Percentiles rank a stretch among this genome's conserved stretches.
Evolutionary conservation across 2,888 invertebrate genomes (phyloP).

Genomic region (Andrena bucephala): DNA sequence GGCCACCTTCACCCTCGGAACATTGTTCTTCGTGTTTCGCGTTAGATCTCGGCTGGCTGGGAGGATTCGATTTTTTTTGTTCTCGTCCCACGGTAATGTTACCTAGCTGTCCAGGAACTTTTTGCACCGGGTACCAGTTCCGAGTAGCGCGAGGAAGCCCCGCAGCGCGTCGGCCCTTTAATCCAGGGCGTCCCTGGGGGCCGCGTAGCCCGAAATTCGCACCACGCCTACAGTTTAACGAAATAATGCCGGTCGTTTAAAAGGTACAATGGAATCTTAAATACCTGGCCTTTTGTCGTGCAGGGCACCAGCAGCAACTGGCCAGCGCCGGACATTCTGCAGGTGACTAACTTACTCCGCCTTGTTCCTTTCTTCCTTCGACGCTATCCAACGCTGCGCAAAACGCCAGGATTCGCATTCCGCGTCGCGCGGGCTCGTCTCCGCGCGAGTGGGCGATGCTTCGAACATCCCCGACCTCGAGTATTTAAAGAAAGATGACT

Average conservation of each 20-base stretch:
- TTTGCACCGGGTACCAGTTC: background rate
- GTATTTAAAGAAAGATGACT: background rate
- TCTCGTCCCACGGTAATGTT: background rate
- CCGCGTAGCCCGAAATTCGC: constrained; percentile 64
- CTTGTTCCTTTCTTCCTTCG: constrained; percentile 23
- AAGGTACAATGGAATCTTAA: constrained; percentile 75
- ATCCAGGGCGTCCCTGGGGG: constrained; percentile 45
- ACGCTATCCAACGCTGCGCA: constrained; percentile 9
- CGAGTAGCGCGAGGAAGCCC: constrained; percentile 9
- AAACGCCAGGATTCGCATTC: constrained; percentile 12
- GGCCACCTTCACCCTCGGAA: too few species aligned
- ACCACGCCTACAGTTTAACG: constrained; percentile 80
- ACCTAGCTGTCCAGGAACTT: background rate
- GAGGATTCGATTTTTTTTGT: background rate
- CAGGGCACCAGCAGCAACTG: constrained; percentile 45
- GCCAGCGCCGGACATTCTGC: constrained; percentile 29
- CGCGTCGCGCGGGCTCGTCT: background rate
- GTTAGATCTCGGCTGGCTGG: background rate
- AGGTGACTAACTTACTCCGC: constrained; percentile 60
- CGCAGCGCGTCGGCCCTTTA: constrained; percentile 19
- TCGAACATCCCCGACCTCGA: background rate
- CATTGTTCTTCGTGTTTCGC: background rate
- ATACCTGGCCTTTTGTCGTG: constrained; percentile 52
- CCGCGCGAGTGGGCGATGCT: too few species aligned
- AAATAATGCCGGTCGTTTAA: constrained; percentile 80